A percentile compares a stretch with the other conserved stretches of the same genome.
These are phyloP conservation scores for Zaprionus africanus DNA, from an alignment of 1,140 invertebrate genomes.

Conservation along the genomic window DNA sequence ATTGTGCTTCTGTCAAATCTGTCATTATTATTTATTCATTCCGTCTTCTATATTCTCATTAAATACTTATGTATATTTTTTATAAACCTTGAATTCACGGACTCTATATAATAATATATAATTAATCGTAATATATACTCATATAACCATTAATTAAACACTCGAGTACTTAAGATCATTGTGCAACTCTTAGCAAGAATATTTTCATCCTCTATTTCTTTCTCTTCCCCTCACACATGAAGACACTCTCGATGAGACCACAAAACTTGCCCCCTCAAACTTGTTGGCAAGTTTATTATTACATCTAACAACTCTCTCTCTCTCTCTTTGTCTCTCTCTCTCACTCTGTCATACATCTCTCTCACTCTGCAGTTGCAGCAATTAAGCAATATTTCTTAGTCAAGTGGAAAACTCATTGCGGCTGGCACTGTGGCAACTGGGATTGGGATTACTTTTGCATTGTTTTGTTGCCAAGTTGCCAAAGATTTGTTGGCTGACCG, in stretches of 20 bases:
- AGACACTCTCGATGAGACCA: constrained; percentile 22
- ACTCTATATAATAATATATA: no score
- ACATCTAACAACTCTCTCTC: not conserved
- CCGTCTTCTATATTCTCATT: no score
- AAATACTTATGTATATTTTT: no score
- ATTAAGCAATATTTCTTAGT: constrained; percentile 51
- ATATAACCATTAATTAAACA: not conserved
- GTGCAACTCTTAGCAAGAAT: not conserved
- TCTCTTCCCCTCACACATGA: not conserved
- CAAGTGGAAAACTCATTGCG: constrained; percentile 47
- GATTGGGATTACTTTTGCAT: constrained; percentile 42
- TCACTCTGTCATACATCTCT: not conserved
- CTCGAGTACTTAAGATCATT: not conserved
- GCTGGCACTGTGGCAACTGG: constrained; percentile 32
- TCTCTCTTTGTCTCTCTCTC: not conserved
- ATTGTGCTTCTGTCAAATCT: no score
- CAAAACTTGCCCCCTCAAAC: constrained; percentile 29
- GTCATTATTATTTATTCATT: no score
- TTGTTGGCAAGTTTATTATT: constrained; percentile 20
- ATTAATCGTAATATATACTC: not conserved
- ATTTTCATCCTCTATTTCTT: not conserved
- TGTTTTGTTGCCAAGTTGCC: constrained; percentile 26
- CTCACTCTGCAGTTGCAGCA: constrained; percentile 33
- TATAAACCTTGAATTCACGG: no score
- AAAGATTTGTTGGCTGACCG: constrained; percentile 32